Base-by-base conservation (phyloP, 2,888 invertebrate genomes). In the Campoplex nolae region DNA sequence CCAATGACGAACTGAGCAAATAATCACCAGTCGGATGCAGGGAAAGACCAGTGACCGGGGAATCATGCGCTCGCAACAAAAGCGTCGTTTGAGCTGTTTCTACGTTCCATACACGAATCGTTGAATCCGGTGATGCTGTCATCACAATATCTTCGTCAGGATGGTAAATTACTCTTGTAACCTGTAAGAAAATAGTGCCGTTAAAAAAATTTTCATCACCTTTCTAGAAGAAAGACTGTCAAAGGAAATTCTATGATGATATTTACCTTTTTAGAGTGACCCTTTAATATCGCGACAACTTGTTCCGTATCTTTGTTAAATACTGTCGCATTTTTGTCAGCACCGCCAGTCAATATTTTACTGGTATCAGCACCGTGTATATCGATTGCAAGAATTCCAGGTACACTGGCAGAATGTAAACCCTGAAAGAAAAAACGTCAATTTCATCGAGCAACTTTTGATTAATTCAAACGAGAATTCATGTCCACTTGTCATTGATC, bases 11-110 rank as follows among this genome's bases (percentile, higher is more conserved):
- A 88, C 98, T 98, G 65, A 99, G 96, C 84, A 99, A 96, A 95
- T 99, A 99, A 95, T 99, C 99, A 18, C 99, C 99, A 8, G 99
- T 99, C 1, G 99, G 99, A 95, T 99, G 99, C 67, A 99, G 96
- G 8, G 99, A 99, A 73, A 99, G 95, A 0, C 99, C 99, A 2
- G 99, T 99, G 42, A 99, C 98, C 0, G 99, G 97, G 3, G 97
- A 98, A 88, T 99, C 98, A 94, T 99, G 99, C 82, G 98, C 97
- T 81, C 98, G 97, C 80, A 99, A 95, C 77, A 99, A 95, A 89
- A 98, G 96, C 45, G 97, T 97, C 62, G 98, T 97, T 93, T 98
- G 98, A 18, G 92, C 96, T 94, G 97, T 97, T 3, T 97, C 97
- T 77, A 98, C 98, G 93, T 98, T 98, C 99, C 99, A 99, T 51